Conservation (phyloP, 2,113 vertebrate genomes). For the Paradoxurus hermaphroditus region DNA sequence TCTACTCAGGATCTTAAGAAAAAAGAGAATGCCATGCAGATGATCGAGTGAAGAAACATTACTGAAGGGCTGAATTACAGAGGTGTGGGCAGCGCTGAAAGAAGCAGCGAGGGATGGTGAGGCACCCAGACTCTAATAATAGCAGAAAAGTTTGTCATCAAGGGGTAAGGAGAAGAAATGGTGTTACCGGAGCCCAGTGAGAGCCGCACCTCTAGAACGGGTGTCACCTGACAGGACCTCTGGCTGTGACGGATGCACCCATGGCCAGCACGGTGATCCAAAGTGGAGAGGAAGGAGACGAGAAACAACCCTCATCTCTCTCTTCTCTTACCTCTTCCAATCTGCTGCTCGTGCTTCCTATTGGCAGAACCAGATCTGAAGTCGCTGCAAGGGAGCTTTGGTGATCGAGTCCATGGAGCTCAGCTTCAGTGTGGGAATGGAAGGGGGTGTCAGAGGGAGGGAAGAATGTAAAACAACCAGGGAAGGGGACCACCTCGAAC, state of each 20-base stretch:
- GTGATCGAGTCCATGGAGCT: not conserved
- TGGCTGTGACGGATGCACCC: fast-evolving
- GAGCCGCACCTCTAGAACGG: not conserved
- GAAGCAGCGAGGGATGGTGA: not conserved
- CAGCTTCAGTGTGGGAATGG: not conserved
- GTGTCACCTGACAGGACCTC: not conserved
- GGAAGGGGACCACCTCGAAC: not conserved
- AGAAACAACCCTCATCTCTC: not conserved
- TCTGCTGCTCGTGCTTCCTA: not conserved
- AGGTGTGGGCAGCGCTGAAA: not conserved
- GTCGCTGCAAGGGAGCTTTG: not conserved
- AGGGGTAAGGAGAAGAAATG: not conserved
- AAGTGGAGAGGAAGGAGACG: not conserved
- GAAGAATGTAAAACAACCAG: not conserved
- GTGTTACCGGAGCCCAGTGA: fast-evolving
- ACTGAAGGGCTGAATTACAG: not conserved
- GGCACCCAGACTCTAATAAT: not conserved
- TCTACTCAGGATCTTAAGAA: not conserved
- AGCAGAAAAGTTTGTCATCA: not conserved
- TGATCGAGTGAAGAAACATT: not conserved
- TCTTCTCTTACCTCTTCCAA: not conserved
- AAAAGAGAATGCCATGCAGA: not conserved
- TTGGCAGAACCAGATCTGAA: not conserved
- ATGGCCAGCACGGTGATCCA: not conserved
- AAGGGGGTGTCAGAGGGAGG: not conserved